Conservation (phyloP, 2,888 invertebrate species). For the Hemithea aestivaria region DNA sequence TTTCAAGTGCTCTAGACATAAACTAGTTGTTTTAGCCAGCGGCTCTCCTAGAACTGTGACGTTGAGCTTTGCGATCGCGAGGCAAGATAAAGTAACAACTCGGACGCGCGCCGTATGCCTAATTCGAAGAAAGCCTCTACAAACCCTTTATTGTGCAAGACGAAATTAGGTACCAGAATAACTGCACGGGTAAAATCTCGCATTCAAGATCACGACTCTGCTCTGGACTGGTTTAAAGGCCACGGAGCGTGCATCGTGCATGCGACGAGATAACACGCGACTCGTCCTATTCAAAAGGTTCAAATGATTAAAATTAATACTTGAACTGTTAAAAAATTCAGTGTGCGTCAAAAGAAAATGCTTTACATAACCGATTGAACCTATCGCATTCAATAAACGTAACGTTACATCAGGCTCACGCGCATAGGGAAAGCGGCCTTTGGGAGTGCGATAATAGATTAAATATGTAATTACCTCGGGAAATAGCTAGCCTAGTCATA, state of each 20-base stretch:
- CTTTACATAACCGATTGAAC: slow-evolving; percentile 2
- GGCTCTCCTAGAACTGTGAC: slow-evolving; percentile 21
- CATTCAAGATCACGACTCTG: slow-evolving; percentile 32
- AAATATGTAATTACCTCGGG: background rate
- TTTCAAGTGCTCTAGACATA: slow-evolving; percentile 9
- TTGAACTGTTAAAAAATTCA: too few relatives aligned
- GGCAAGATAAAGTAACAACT: slow-evolving; percentile 33
- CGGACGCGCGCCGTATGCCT: slow-evolving; percentile 38
- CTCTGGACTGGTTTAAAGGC: slow-evolving; percentile 23
- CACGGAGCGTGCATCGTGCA: slow-evolving; percentile 3
- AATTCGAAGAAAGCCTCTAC: slow-evolving; percentile 43
- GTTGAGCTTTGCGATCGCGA: slow-evolving; percentile 31
- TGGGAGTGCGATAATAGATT: background rate
- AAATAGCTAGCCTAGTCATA: too few relatives aligned
- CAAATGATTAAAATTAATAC: too few relatives aligned
- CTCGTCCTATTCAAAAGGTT: background rate
- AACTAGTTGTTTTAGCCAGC: slow-evolving; percentile 11
- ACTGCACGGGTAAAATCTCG: slow-evolving; percentile 28
- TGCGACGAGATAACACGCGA: background rate
- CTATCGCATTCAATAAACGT: slow-evolving; percentile 16
- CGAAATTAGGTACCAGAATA: slow-evolving; percentile 22
- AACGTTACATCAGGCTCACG: slow-evolving; percentile 13
- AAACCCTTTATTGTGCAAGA: slow-evolving; percentile 36
- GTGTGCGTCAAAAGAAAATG: too few relatives aligned
- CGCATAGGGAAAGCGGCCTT: slow-evolving; percentile 19